A percentile compares a stretch with the other conserved stretches of the same genome.
Conservation (phyloP, 2,888 invertebrate species). For the Folsomia manolachei region DNA sequence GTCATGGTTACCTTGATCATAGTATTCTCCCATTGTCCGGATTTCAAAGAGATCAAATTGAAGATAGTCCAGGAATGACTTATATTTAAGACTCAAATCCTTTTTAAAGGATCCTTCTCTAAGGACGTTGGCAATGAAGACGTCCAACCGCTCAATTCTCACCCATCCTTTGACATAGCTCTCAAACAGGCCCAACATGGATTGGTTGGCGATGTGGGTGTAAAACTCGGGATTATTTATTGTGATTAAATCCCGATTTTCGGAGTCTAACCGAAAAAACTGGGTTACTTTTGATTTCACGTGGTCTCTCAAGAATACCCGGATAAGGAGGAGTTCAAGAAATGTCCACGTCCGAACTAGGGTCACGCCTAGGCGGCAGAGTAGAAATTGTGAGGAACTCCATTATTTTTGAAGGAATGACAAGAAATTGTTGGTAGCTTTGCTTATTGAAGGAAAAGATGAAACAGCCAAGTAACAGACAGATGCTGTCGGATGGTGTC, state of each 20-base stretch:
- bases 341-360: too few relatives aligned
- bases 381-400: too few relatives aligned
- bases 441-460: too few relatives aligned
- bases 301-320: too few relatives aligned
- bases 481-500: too few relatives aligned
- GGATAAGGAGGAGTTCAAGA: too few relatives aligned
- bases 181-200: slow-evolving; percentile 6
- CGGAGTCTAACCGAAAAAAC: background rate
- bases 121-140: slow-evolving; percentile 3
- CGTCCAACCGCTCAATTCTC: background rate
- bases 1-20: background rate
- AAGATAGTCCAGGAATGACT: slow-evolving; percentile 13
- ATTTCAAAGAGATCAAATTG: background rate
- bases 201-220: background rate
- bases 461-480: too few relatives aligned
- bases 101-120: background rate
- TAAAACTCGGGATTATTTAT: slow-evolving; percentile 18
- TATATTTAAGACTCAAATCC: background rate
- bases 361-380: too few relatives aligned
- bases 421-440: too few relatives aligned
- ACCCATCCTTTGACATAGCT: slow-evolving; percentile 15
- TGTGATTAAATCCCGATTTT: background rate
- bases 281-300: too few relatives aligned
- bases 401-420: too few relatives aligned
- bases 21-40: background rate